Conservation (phyloP, 2,888 invertebrate genomes). For the Agrotis ipsilon region DNA sequence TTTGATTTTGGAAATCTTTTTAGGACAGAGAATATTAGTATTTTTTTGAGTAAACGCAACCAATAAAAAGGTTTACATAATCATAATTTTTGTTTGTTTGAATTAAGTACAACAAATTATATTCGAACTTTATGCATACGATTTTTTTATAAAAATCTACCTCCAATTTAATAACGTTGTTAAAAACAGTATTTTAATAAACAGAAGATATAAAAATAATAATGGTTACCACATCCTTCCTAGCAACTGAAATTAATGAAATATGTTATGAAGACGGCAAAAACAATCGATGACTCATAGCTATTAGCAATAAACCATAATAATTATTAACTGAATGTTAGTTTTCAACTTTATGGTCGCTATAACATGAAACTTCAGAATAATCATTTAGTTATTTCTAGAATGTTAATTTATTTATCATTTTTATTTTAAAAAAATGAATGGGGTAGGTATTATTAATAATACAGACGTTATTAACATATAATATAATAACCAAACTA, state of each 20-base stretch:
- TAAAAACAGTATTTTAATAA: constrained; percentile 1
- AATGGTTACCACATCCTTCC: constrained; percentile 35
- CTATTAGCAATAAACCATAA: constrained; percentile 19
- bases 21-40: too few species aligned
- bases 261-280: constrained; percentile 19
- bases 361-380: background rate
- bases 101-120: too few species aligned
- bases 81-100: too few species aligned
- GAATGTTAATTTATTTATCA: background rate
- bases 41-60: too few species aligned
- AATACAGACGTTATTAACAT: background rate
- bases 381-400: background rate
- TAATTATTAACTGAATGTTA: constrained; percentile 8
- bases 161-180: constrained; percentile 15
- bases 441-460: constrained; percentile 10
- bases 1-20: constrained; percentile 30
- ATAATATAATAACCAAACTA: too few species aligned
- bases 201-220: constrained; percentile 32
- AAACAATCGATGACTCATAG: constrained; percentile 24
- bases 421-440: background rate
- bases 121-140: too few species aligned
- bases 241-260: constrained; percentile 5
- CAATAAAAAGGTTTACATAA: too few species aligned
- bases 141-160: background rate
- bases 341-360: constrained; percentile 1